A percentile compares a stretch with the other conserved stretches of the same genome.
phyloP scores from a whole-genome alignment of 2,113 vertebrate species.

The Gambusia affinis region DNA sequence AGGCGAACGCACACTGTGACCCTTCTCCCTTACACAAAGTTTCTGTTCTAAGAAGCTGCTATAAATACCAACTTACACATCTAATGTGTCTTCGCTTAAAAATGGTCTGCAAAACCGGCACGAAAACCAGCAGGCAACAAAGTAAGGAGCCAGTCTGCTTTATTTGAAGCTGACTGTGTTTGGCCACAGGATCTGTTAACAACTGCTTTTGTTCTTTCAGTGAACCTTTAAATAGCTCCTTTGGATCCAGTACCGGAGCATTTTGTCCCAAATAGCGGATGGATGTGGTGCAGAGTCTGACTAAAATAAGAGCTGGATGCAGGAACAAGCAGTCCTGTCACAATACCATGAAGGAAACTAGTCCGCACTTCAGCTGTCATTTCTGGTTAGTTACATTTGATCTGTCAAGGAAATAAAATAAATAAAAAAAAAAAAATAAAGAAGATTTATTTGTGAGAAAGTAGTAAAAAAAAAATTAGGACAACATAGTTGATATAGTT shows the following conservation, averaged over 20 bases:
- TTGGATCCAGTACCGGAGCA: slow-evolving; percentile 3
- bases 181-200: slow-evolving; percentile 16
- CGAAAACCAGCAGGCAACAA: slow-evolving; percentile 16
- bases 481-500: not conserved
- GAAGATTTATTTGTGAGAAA: not conserved
- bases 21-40: slow-evolving; percentile 55
- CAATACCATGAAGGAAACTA: not conserved
- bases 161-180: slow-evolving; percentile 27
- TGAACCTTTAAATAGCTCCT: slow-evolving; percentile 3
- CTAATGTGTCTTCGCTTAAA: slow-evolving; percentile 44
- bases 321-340: not conserved
- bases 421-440: not conserved
- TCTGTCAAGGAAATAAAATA: not conserved
- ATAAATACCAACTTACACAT: slow-evolving; percentile 63
- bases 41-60: slow-evolving; percentile 64
- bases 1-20: slow-evolving; percentile 12
- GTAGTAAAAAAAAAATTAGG: not conserved
- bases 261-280: not conserved
- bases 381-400: not conserved
- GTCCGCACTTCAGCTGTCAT: not conserved
- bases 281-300: not conserved
- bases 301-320: not conserved
- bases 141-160: slow-evolving; percentile 23
- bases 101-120: slow-evolving; percentile 18
- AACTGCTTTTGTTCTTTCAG: not conserved